These are phyloP conservation scores for Aspiorhynchus laticeps DNA, from an alignment of 2,113 vertebrate genomes.

Conservation along the genomic window DNA sequence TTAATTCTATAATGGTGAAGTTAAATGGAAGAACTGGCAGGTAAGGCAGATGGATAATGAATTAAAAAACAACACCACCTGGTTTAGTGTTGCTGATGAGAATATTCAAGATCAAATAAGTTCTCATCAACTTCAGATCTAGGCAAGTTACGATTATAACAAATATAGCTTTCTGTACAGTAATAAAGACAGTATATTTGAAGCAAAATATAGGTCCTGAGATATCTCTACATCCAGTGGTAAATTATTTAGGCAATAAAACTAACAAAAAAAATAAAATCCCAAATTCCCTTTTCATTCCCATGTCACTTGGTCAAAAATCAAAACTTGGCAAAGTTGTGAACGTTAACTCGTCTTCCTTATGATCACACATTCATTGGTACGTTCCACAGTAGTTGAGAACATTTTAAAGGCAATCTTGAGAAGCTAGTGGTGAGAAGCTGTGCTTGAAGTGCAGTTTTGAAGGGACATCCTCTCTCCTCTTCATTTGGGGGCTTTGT, in stretches of 20 bases:
- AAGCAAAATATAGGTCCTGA: constrained; percentile 64
- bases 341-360: constrained; percentile 18
- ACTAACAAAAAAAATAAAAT: background rate
- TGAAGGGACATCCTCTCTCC: background rate
- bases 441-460: constrained; percentile 25
- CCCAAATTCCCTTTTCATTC: background rate
- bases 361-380: constrained; percentile 46
- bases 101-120: constrained; percentile 27
- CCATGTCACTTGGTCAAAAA: constrained; percentile 19
- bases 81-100: constrained; percentile 5
- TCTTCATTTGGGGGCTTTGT: constrained; percentile 68
- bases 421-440: constrained; percentile 9
- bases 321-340: constrained; percentile 60
- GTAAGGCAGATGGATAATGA: constrained; percentile 36
- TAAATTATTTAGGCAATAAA: constrained; percentile 55
- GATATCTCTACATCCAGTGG: constrained; percentile 61
- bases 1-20: background rate
- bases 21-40: constrained; percentile 13
- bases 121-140: constrained; percentile 26
- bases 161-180: constrained; percentile 37
- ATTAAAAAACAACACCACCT: constrained; percentile 22
- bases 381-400: constrained; percentile 43
- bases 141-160: constrained; percentile 6
- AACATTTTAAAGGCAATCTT: constrained; percentile 30
- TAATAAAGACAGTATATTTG: constrained; percentile 43